Conservation (phyloP, 2,888 invertebrate species). For the Heliconius ismenius region DNA sequence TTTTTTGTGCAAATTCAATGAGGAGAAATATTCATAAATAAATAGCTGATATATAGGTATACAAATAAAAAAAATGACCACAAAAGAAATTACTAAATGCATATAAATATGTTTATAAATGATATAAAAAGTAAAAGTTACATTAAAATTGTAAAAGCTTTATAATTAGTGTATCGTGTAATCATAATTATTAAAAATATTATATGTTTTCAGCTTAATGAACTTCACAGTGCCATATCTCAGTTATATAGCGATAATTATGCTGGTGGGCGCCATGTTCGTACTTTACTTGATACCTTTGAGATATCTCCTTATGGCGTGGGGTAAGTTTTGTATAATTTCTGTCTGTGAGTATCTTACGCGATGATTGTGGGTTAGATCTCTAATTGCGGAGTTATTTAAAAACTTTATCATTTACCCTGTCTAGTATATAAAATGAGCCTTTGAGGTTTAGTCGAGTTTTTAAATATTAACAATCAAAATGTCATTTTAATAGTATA, state of each 20-base stretch:
- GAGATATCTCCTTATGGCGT: slow-evolving; percentile 93
- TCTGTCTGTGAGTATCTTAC: too few relatives aligned
- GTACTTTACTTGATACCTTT: slow-evolving; percentile 95
- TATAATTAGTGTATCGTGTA: not conserved
- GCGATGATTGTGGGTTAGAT: too few relatives aligned
- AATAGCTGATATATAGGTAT: not conserved
- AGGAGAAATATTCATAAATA: not conserved
- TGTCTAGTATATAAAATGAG: too few relatives aligned
- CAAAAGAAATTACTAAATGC: too few relatives aligned
- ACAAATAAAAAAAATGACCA: not conserved
- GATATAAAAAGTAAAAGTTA: too few relatives aligned
- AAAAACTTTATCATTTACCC: too few relatives aligned
- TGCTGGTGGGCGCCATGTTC: slow-evolving; percentile 86
- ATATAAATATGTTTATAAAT: too few relatives aligned
- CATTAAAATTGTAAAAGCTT: not conserved
- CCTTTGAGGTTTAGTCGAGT: too few relatives aligned
- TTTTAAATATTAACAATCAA: too few relatives aligned
- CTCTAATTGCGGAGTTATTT: too few relatives aligned
- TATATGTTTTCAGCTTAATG: slow-evolving; percentile 87
- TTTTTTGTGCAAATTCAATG: too few relatives aligned
- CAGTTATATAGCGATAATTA: slow-evolving; percentile 93
- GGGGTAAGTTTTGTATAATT: slow-evolving; percentile 84
- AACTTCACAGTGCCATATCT: slow-evolving; percentile 98
- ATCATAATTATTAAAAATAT: slow-evolving; percentile 13
- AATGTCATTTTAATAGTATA: too few relatives aligned